Conservation (phyloP, 2,888 invertebrate genomes). For the Odontocolon sp. region DNA sequence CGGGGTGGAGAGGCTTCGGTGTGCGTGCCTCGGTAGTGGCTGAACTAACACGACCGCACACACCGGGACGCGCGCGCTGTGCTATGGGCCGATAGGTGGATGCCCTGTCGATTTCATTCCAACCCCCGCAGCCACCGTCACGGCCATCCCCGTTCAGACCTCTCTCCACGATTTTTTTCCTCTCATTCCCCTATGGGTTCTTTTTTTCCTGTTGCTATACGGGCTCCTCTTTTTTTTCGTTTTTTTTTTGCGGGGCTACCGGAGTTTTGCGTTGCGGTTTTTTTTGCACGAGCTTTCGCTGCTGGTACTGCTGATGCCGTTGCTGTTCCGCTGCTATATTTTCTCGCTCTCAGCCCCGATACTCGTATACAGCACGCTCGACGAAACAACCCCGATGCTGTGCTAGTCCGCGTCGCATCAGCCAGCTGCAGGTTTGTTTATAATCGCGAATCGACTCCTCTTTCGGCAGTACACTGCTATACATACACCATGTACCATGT, state of each 20-base stretch:
- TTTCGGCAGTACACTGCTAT: neutral
- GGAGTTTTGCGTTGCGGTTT: constrained; percentile 69
- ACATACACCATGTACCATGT: neutral
- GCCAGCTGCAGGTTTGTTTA: constrained; percentile 23
- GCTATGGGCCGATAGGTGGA: constrained; percentile 78
- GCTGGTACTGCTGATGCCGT: constrained; percentile 38
- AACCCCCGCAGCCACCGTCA: constrained; percentile 41
- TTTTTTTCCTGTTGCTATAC: constrained; percentile 33
- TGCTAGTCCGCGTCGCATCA: neutral
- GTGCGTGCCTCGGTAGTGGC: constrained; percentile 52
- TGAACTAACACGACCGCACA: constrained; percentile 42
- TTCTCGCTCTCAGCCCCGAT: constrained; percentile 45
- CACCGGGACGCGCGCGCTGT: constrained; percentile 62
- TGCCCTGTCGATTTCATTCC: constrained; percentile 79
- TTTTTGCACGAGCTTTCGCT: constrained; percentile 70
- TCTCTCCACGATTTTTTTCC: constrained; percentile 71
- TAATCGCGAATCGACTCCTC: constrained; percentile 32
- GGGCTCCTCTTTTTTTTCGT: constrained; percentile 38
- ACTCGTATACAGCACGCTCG: no score
- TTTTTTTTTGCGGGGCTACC: constrained; percentile 63
- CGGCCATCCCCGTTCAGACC: constrained; percentile 50
- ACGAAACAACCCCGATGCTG: neutral
- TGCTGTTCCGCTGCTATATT: constrained; percentile 25
- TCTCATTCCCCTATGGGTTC: constrained; percentile 53
- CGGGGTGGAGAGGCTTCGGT: constrained; percentile 23